phyloP scores from a whole-genome alignment of 2,797 vertebrate genomes.

The Dermochelys coriacea region DNA sequence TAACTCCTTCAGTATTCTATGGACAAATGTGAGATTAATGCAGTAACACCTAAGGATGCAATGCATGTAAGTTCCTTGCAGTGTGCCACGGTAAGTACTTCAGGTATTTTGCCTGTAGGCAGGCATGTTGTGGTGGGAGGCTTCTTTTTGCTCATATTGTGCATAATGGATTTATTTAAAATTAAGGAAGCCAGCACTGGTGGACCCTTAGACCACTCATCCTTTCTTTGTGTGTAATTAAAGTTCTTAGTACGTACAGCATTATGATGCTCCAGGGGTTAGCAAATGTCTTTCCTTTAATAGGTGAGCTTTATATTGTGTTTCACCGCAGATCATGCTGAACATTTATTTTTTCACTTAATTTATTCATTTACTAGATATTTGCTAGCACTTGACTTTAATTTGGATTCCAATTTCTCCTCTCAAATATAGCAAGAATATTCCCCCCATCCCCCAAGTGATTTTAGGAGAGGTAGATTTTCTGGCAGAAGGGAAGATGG shows the following conservation, averaged over 20 bases:
- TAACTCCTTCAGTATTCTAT: background rate
- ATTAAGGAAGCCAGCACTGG: background rate
- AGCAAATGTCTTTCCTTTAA: background rate
- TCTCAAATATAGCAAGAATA: background rate
- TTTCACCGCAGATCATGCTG: background rate
- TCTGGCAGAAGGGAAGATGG: background rate
- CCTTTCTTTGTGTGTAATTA: background rate
- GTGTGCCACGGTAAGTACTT: background rate
- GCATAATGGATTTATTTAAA: background rate
- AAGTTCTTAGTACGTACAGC: background rate
- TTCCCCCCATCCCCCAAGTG: background rate
- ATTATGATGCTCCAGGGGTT: background rate
- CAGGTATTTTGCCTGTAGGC: background rate
- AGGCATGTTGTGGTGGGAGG: background rate
- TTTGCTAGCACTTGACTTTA: background rate
- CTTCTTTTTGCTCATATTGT: rapidly evolving
- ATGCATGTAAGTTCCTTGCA: background rate
- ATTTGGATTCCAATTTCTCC: background rate
- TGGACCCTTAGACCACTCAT: background rate
- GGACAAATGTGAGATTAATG: background rate
- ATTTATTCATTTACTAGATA: background rate
- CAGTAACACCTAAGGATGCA: background rate
- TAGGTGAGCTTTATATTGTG: background rate
- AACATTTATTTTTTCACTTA: background rate
- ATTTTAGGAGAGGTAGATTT: constrained; percentile 4